Evolutionary conservation across 2,888 invertebrate species (phyloP), one percentile per base, ranked within the genome.

Genomic region (Griposia aprilina): DNA sequence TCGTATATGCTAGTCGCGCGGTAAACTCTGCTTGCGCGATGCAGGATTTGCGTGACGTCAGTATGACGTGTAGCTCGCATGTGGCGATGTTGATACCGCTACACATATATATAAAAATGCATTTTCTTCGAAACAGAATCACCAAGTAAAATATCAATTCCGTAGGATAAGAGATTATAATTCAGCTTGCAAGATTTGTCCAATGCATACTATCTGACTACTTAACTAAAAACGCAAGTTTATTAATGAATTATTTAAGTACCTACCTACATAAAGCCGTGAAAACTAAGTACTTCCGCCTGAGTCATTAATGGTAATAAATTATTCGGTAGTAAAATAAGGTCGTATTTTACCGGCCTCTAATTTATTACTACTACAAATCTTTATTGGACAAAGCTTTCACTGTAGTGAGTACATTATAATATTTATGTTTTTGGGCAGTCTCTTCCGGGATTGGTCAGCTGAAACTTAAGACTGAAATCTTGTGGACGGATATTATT

Each of bases 321-420:
- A 87, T 86, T 86, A 76, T 41, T 50, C 23, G 75, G 70, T 80
- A 86, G 77, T 87, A 82, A 86, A 87, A 86, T 78, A 67, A 70
- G 62, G 69, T 59, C 72, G 84, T 81, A 81, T 78, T 74, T 80
- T 72, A 79, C 75, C n/a, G n/a, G 57, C 55, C 71, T 41, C 45
- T 88, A 79, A 87, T 87, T 88, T 86, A 88, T 81, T 30, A 59
- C 60, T 20, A 23, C 77, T 11, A 76, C 84, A 84, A 87, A 88
- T 87, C 75, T 76, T 74, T 50, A 57, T 48, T 55, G 66, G 67
- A 77, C 81, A 82, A 82, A 82, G 78, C 82, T 81, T 82, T 76
- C 65, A 72, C n/a, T 72, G 76, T 79, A 68, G 72, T 63, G 62
- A 63, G 62, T 73, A 67, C 70, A 63, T 55, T 72, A 30, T n/a